Percentiles rank a stretch among this genome's conserved stretches.
Evolutionary conservation across 1,140 invertebrate genomes (phyloP).

Genomic region (Gryllus bimaculatus): DNA sequence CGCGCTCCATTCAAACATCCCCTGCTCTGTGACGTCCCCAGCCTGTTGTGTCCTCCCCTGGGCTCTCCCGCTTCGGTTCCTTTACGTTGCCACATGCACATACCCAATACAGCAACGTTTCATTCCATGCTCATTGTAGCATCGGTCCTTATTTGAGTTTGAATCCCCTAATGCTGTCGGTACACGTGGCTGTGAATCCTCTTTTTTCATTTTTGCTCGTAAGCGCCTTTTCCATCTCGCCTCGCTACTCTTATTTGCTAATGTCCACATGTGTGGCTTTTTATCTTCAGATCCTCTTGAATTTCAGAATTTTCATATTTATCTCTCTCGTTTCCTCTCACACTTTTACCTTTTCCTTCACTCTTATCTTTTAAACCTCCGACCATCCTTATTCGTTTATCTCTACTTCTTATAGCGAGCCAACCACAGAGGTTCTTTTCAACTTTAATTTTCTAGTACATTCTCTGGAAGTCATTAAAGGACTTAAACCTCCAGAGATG

Average conservation of each 20-base stretch:
- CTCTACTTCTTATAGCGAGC: neutral
- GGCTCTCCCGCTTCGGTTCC: neutral
- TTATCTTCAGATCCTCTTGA: too few relatives aligned
- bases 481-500: slow-evolving; percentile 3
- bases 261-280: too few relatives aligned
- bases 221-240: too few relatives aligned
- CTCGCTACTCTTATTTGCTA: too few relatives aligned
- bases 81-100: neutral
- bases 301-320: too few relatives aligned
- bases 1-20: neutral
- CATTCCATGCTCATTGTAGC: neutral
- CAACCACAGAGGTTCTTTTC: neutral
- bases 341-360: neutral
- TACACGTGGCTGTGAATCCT: neutral
- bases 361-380: neutral
- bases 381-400: neutral
- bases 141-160: neutral
- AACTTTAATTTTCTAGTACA: slow-evolving; percentile 2
- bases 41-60: too few relatives aligned
- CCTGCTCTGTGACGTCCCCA: neutral
- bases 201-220: neutral
- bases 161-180: neutral
- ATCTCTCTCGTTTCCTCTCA: too few relatives aligned
- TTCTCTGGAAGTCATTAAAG: slow-evolving; percentile 4
- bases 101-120: neutral